Evolutionary conservation across 2,888 invertebrate species (phyloP).

Genomic region (Pseudolycoriella hygida): DNA sequence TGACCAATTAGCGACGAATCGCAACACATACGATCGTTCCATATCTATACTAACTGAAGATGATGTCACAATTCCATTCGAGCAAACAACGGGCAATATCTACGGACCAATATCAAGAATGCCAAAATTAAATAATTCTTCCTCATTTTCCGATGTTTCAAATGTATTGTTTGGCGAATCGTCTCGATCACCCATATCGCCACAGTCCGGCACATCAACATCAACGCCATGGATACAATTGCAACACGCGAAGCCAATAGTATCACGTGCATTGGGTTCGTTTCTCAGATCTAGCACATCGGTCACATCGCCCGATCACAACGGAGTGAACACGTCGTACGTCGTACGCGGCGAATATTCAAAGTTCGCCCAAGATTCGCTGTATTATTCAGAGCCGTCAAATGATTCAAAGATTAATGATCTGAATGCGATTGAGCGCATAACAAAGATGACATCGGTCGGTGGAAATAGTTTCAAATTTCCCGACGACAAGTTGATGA

Average conservation of each 20-base stretch:
- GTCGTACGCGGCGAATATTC: background rate
- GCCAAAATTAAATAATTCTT: slow-evolving; percentile 3
- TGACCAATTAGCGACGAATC: slow-evolving; percentile 9
- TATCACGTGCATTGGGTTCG: no score
- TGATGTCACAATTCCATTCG: slow-evolving; percentile 41
- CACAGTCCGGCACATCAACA: background rate
- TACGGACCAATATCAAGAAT: slow-evolving; percentile 50
- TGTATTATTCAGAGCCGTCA: background rate
- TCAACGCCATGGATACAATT: background rate
- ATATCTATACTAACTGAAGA: slow-evolving; percentile 41
- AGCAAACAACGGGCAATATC: slow-evolving; percentile 34
- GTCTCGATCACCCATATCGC: background rate
- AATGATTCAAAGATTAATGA: background rate
- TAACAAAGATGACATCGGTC: background rate
- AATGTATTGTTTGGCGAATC: background rate
- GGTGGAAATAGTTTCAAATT: slow-evolving; percentile 33
- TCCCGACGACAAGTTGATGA: slow-evolving; percentile 23
- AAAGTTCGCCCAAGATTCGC: background rate
- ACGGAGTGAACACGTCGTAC: background rate
- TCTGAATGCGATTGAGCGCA: background rate
- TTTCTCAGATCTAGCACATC: no score
- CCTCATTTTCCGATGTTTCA: background rate
- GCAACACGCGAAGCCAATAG: background rate
- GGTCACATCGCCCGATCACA: no score
- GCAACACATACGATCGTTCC: slow-evolving; percentile 29